Evolutionary conservation across 2,113 vertebrate genomes (phyloP), one percentile per base, ranked within the genome.

Genomic region (Campylorhamphus procurvoides): DNA sequence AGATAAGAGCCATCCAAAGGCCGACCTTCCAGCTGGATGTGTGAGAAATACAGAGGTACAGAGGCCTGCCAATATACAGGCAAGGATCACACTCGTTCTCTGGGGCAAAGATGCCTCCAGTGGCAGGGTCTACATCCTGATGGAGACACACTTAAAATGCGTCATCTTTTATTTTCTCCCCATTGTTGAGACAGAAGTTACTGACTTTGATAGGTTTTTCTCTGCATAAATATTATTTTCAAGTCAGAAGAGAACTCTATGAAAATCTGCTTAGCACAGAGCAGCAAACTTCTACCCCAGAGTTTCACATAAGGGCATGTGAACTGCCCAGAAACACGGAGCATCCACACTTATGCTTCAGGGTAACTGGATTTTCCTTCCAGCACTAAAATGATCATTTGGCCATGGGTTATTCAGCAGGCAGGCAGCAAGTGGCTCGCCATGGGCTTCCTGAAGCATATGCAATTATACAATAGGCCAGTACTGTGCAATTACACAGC

Each of bases 291-390:
- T 77, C 67, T 44, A 24, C 33, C 50, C 22, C n/a, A 0, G 0
- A 64, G 29, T 84, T 94, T 64, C 28, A 63, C 22, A 25, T 7
- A 12, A 35, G 55, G 67, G 37, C 71, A 55, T 2, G 1, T 6
- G 37, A 74, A 46, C 19, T 35, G 47, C 68, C 47, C 68, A 84
- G 83, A 80, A 63, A 84, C 1, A 4, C 4, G 7, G 59, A 67
- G 75, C 39, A 81, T 18, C 69, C 68, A 44, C 52, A 13, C 47
- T 74, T 14, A 8, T 0, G 12, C 77, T 84, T 53, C n/a, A 47
- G n/a, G 23, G 49, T 55, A 78, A 84, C 40, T 40, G 60, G 86
- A 89, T 91, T 93, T 85, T 76, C 76, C 76, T 87, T 66, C 59
- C 74, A 72, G 75, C 82, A 35, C 74, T 84, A n/a, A 62, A 90